Evolutionary conservation across 2,888 invertebrate species (phyloP).

Genomic region (Brachypalpus laphriformis): DNA sequence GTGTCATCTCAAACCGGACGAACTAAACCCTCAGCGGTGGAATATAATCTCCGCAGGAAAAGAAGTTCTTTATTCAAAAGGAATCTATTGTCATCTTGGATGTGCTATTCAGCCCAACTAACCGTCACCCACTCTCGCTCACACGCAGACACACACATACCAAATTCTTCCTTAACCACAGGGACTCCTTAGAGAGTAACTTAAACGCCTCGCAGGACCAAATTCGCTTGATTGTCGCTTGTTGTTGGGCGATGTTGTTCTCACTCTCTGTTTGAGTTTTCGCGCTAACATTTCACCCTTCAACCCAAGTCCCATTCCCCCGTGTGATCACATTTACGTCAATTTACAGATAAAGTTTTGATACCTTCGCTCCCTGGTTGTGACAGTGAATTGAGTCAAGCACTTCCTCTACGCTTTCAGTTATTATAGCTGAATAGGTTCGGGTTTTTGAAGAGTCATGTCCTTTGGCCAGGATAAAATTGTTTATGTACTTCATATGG

Average conservation of each 20-base stretch:
- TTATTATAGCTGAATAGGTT: slow-evolving; percentile 61
- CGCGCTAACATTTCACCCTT: slow-evolving; percentile 39
- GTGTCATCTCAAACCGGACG: slow-evolving; percentile 65
- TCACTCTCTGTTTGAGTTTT: slow-evolving; percentile 37
- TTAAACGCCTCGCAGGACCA: slow-evolving; percentile 46
- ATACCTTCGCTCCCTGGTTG: slow-evolving; percentile 64
- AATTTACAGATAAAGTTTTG: slow-evolving; percentile 70
- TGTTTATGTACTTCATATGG: slow-evolving; percentile 55
- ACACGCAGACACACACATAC: neutral
- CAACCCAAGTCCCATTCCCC: neutral
- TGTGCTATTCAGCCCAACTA: slow-evolving; percentile 46
- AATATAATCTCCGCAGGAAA: slow-evolving; percentile 68
- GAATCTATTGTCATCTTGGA: slow-evolving; percentile 66
- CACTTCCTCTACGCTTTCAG: slow-evolving; percentile 47
- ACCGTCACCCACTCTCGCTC: neutral
- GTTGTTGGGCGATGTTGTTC: slow-evolving; percentile 26
- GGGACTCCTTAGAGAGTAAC: slow-evolving; percentile 53
- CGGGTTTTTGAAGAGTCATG: slow-evolving; percentile 59
- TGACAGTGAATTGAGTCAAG: slow-evolving; percentile 70
- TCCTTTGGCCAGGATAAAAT: slow-evolving; percentile 66
- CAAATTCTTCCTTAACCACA: slow-evolving; percentile 38
- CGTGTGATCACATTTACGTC: slow-evolving; percentile 62
- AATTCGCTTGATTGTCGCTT: slow-evolving; percentile 50
- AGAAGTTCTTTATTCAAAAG: slow-evolving; percentile 67
- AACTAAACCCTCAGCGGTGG: slow-evolving; percentile 37